phyloP scores from a whole-genome alignment of 2,888 invertebrate genomes.

The Amblyjoppa proteus region DNA sequence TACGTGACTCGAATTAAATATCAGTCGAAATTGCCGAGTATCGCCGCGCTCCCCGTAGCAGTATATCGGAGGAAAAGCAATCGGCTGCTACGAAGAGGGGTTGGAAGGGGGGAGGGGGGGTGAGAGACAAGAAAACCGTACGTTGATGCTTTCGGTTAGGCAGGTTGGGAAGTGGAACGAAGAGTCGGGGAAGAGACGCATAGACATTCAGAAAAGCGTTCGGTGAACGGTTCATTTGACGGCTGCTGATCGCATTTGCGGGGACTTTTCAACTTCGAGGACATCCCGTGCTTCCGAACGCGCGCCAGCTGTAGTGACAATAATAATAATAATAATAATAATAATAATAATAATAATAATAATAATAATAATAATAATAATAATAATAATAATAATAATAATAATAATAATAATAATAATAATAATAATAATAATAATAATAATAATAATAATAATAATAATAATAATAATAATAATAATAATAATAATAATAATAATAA shows the following conservation, averaged over 20 bases:
- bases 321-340: background rate
- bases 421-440: background rate
- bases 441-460: background rate
- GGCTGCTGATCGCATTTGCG: slow-evolving; percentile 40
- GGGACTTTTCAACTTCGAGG: slow-evolving; percentile 14
- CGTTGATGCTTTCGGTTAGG: slow-evolving; percentile 23
- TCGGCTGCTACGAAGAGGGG: slow-evolving; percentile 18
- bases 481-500: background rate
- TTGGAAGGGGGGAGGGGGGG: background rate
- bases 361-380: background rate
- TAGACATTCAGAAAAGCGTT: slow-evolving; percentile 64
- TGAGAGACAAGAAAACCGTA: slow-evolving; percentile 20
- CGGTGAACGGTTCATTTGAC: slow-evolving; percentile 67
- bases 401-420: background rate
- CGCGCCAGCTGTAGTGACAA: background rate
- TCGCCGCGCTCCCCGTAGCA: background rate
- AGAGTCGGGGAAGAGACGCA: slow-evolving; percentile 49
- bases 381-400: background rate
- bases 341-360: background rate
- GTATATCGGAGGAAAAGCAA: slow-evolving; percentile 45
- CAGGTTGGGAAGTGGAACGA: background rate
- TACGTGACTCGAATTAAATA: slow-evolving; percentile 54
- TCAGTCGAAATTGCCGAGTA: slow-evolving; percentile 22
- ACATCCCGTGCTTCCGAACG: background rate
- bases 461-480: background rate